Conservation (phyloP, 2,888 invertebrate species). For the Nipponacmea schrenckii region DNA sequence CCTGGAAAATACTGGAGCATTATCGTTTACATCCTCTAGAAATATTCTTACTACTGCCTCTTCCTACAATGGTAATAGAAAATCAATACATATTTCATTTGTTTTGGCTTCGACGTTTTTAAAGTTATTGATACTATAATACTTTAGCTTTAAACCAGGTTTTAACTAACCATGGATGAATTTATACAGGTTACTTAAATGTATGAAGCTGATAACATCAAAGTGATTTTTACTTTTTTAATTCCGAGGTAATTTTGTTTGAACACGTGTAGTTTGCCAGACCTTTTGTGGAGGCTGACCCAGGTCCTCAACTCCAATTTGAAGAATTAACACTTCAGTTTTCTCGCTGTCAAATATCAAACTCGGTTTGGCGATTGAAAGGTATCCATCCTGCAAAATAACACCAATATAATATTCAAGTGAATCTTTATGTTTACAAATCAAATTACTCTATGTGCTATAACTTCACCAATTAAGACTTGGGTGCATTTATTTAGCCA, state of each 20-base stretch:
- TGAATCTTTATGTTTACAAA: background rate
- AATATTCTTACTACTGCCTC: constrained; percentile 20
- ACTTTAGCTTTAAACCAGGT: too few relatives aligned
- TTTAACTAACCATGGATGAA: too few relatives aligned
- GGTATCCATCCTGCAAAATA: constrained; percentile 20
- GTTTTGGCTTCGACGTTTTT: too few relatives aligned
- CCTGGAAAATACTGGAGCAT: constrained; percentile 22
- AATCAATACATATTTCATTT: background rate
- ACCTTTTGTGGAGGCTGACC: constrained; percentile 31
- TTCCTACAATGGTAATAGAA: constrained; percentile 7
- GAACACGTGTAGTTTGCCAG: too few relatives aligned
- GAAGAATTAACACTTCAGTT: constrained; percentile 24
- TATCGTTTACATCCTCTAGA: constrained; percentile 33
- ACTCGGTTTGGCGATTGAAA: constrained; percentile 11
- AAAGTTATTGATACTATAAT: too few relatives aligned
- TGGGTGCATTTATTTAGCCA: too few relatives aligned
- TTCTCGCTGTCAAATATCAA: constrained; percentile 26
- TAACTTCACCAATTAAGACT: too few relatives aligned
- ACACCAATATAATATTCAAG: background rate
- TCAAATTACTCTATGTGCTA: too few relatives aligned
- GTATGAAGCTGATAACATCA: too few relatives aligned
- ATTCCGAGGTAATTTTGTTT: too few relatives aligned
- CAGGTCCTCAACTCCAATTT: constrained; percentile 29
- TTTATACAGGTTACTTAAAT: too few relatives aligned
- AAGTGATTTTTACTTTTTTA: too few relatives aligned